Percentiles rank a stretch among this genome's conserved stretches.
Conservation (phyloP, 2,113 vertebrate genomes). For the Columba livia region DNA sequence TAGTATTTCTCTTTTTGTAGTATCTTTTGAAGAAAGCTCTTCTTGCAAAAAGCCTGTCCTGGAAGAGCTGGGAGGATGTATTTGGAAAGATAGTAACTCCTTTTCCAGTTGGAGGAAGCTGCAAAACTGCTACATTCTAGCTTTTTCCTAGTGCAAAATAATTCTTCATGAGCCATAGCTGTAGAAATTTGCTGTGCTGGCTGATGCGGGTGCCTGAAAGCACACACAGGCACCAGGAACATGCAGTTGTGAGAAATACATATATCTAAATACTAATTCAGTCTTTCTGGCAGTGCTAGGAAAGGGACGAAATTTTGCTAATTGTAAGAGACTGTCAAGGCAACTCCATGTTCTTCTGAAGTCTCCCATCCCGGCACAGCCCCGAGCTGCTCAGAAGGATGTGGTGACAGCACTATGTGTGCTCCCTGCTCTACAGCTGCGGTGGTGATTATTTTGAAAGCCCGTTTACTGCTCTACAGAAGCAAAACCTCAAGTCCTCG, state of each 20-base stretch:
- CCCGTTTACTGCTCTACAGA: not conserved
- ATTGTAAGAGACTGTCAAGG: not conserved
- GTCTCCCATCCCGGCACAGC: not conserved
- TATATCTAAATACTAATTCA: not conserved
- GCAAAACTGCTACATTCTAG: not conserved
- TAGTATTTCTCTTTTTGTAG: not conserved
- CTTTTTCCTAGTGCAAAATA: not conserved
- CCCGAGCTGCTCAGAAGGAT: not conserved
- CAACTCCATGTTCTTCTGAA: not conserved
- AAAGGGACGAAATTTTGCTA: not conserved
- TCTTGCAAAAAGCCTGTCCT: not conserved
- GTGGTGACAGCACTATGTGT: accelerated
- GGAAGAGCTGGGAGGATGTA: not conserved
- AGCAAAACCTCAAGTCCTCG: not conserved
- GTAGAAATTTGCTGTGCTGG: not conserved
- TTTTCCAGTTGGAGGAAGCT: not conserved
- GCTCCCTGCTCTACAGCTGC: not conserved
- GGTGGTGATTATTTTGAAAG: not conserved
- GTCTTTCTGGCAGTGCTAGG: not conserved
- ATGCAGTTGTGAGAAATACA: not conserved
- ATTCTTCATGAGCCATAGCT: not conserved
- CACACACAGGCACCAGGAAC: not conserved
- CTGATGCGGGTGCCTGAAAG: not conserved
- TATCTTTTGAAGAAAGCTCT: not conserved
- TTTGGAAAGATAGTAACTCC: not conserved